Evolutionary conservation across 2,888 invertebrate species (phyloP), one percentile per base, ranked within the genome.

Genomic region (Perizoma flavofasciatum): DNA sequence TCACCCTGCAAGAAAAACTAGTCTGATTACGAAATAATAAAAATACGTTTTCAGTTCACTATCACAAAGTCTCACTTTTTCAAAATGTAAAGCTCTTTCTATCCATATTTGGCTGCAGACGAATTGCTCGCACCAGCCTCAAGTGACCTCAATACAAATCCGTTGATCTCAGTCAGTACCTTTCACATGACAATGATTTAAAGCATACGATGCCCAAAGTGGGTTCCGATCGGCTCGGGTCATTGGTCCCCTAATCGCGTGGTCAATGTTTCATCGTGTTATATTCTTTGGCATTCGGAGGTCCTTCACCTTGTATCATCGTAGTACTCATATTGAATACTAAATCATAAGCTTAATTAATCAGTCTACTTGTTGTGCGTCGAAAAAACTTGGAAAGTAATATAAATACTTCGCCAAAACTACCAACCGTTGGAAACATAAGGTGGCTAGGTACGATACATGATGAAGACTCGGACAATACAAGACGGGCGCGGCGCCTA

Each of bases 221-320:
- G 69, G 70, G 70, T 70, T 66, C 69, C 77, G 71, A 78, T 70
- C 59, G 65, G 65, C 57, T 61, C 72, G 69, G 86, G 86, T 88
- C 87, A 84, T 76, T 71, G 86, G 71, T 79, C 85, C 80, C 79
- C 87, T 87, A 85, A 88, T 87, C 85, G 83, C 77, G 78, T 82
- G 71, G 73, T 73, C 79, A 83, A 22, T 22, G 22, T 22, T 22
- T 22, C 22, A 22, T 75, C 78, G 74, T n/a, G 66, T 70, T n/a
- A n/a, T n/a, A n/a, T 44, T 2, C 41, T 41, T 52, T 52, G 57
- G 50, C 41, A 40, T 45, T 7, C 58, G 59, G 66, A 65, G 78
- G 75, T 80, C 81, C 69, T 72, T 75, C 76, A 79, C 75, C 81
- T 67, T 69, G 37, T 46, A 49, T 49, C 55, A 55, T 45, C 33